phyloP scores from a whole-genome alignment of 2,888 invertebrate genomes.

The Lasioglossum vierecki region DNA sequence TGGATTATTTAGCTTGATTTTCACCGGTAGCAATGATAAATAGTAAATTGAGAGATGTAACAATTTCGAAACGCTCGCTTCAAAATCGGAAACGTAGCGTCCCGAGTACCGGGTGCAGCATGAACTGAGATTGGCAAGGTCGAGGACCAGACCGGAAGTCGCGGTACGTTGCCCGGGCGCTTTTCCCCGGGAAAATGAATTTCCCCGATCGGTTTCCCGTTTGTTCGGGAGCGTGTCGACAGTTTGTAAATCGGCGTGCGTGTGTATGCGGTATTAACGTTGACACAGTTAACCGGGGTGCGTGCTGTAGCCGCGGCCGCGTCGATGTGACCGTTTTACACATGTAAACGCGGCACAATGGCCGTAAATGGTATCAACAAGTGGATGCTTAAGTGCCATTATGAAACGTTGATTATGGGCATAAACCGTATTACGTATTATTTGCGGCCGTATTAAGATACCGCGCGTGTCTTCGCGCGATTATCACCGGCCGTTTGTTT shows the following conservation, averaged over 20 bases:
- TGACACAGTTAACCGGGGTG: slow-evolving; percentile 60
- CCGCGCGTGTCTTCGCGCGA: slow-evolving; percentile 71
- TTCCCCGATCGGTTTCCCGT: background rate
- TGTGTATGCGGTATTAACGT: slow-evolving; percentile 68
- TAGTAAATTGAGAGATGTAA: background rate
- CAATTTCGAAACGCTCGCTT: background rate
- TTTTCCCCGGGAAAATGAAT: background rate
- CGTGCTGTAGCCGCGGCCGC: slow-evolving; percentile 58
- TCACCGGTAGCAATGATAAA: background rate
- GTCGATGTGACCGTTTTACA: slow-evolving; percentile 70
- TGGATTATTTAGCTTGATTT: too few species aligned
- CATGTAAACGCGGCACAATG: slow-evolving; percentile 70
- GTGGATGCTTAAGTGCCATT: slow-evolving; percentile 80
- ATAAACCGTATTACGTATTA: slow-evolving; percentile 73
- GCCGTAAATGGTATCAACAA: slow-evolving; percentile 80
- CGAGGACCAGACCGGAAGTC: background rate
- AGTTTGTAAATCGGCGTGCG: slow-evolving; percentile 66
- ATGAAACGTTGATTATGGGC: slow-evolving; percentile 77
- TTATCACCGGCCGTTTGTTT: slow-evolving; percentile 61
- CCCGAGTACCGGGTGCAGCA: background rate
- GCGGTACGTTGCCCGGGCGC: background rate
- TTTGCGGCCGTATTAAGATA: slow-evolving; percentile 68
- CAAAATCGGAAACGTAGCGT: background rate
- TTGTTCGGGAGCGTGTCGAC: slow-evolving; percentile 28
- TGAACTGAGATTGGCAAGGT: background rate